Conservation (phyloP, 64 coral and sea anemone genomes). For the Platygyra sinensis region DNA sequence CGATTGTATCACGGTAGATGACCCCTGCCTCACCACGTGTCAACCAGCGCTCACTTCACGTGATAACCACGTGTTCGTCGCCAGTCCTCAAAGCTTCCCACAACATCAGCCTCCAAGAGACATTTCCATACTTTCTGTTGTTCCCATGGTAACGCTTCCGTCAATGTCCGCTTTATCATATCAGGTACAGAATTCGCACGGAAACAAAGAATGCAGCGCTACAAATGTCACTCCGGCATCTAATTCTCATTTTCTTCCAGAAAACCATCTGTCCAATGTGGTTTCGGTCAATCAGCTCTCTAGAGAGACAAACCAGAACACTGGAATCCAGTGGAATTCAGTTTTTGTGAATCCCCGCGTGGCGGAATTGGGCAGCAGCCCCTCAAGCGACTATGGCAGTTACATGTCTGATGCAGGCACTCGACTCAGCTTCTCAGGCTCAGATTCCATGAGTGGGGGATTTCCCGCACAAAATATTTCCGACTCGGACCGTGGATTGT, state of each 20-base stretch:
- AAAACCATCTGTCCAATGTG: constrained; percentile 23
- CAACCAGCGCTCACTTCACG: not conserved
- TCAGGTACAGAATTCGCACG: not conserved
- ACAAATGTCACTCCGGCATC: constrained; percentile 3
- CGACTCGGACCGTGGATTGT: constrained; percentile 11
- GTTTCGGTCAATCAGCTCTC: constrained; percentile 7
- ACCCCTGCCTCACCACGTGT: not conserved
- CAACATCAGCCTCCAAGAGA: constrained; percentile 19
- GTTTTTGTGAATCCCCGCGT: constrained; percentile 24
- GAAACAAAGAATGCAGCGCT: not conserved
- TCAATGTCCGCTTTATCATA: constrained; percentile 12
- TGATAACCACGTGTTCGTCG: constrained; percentile 23
- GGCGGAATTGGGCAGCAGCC: constrained; percentile 32
- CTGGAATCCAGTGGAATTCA: constrained; percentile 37
- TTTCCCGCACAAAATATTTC: constrained; percentile 18
- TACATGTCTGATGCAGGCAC: constrained; percentile 58
- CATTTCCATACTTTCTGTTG: constrained; percentile 27
- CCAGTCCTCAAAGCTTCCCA: not conserved
- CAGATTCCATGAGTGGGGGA: constrained; percentile 50
- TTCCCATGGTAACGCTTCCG: constrained; percentile 35
- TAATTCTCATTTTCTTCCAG: constrained; percentile 17
- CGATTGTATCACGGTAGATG: not conserved
- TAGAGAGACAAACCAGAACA: not conserved
- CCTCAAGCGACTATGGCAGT: constrained; percentile 70
- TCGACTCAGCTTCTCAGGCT: constrained; percentile 48